These are phyloP conservation scores for Nomada fucata DNA, from an alignment of 2,888 invertebrate species.

Conservation along the genomic window DNA sequence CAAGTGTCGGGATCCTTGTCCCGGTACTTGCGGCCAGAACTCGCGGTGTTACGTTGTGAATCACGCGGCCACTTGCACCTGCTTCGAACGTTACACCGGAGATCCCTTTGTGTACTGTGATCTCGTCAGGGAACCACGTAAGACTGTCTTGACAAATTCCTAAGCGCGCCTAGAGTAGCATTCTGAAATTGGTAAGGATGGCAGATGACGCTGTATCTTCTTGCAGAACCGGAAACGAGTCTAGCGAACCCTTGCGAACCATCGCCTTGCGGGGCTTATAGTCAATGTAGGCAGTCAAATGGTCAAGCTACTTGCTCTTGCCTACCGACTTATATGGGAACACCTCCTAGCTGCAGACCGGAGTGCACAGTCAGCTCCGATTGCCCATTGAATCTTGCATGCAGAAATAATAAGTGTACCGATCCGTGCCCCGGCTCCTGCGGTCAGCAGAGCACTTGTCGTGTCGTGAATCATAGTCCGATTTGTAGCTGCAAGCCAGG, in stretches of 20 bases:
- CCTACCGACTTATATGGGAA: constrained; percentile 87
- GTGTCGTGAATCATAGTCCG: constrained; percentile 88
- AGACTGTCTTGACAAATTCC: constrained; percentile 84
- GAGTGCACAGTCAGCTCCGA: constrained; percentile 89
- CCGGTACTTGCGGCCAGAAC: constrained; percentile 88
- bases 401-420: constrained; percentile 88
- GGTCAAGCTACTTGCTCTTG: constrained; percentile 88
- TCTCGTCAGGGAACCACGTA: constrained; percentile 87
- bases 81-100: constrained; percentile 82
- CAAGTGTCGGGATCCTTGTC: constrained; percentile 92
- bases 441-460: constrained; percentile 86
- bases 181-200: background rate
- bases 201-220: constrained; percentile 14
- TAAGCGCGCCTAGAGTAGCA: background rate
- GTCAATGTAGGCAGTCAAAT: constrained; percentile 87
- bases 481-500: constrained; percentile 87
- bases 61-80: constrained; percentile 84
- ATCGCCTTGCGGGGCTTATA: constrained; percentile 89
- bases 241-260: constrained; percentile 86
- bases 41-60: constrained; percentile 84
- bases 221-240: constrained; percentile 48
- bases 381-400: constrained; percentile 87
- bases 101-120: constrained; percentile 87
- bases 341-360: constrained; percentile 88
- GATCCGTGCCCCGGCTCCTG: constrained; percentile 87